A percentile compares a stretch with the other conserved stretches of the same genome.
Conservation (phyloP, 2,113 vertebrate genomes). For the Pedetes capensis region DNA sequence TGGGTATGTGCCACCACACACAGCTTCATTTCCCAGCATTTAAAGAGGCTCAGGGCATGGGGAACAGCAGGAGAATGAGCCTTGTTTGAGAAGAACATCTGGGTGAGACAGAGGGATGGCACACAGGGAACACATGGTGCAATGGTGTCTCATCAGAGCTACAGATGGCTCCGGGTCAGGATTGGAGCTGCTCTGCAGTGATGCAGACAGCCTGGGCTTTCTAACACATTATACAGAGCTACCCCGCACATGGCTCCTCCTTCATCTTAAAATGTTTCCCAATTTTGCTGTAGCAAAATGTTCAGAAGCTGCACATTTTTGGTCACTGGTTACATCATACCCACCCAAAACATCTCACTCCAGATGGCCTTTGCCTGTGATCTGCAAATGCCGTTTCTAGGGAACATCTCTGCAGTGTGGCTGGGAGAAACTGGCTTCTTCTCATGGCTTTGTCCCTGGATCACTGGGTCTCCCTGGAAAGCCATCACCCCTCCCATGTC, state of each 20-base stretch:
- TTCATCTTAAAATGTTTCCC: background rate
- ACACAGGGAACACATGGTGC: rapidly evolving
- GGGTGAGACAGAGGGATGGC: background rate
- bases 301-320: background rate
- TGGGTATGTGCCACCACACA: too few relatives aligned
- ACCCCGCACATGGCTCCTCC: too few relatives aligned
- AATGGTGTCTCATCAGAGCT: background rate
- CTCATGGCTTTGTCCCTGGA: background rate
- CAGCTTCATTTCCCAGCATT: slow-evolving; percentile 16
- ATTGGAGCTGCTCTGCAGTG: too few relatives aligned
- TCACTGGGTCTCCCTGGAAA: background rate
- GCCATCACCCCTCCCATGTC: background rate
- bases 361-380: background rate
- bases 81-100: background rate
- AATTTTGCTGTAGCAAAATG: background rate
- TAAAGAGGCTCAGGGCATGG: background rate
- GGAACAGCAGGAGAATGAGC: background rate
- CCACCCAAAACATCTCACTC: background rate
- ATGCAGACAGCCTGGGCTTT: background rate
- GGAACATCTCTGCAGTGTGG: background rate
- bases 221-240: background rate
- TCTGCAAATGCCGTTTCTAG: background rate
- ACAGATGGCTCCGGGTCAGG: background rate
- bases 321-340: background rate
- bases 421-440: background rate